Evolutionary conservation across 1,140 invertebrate genomes (phyloP), one percentile per base, ranked within the genome.

Genomic region (Anoplophora glabripennis): DNA sequence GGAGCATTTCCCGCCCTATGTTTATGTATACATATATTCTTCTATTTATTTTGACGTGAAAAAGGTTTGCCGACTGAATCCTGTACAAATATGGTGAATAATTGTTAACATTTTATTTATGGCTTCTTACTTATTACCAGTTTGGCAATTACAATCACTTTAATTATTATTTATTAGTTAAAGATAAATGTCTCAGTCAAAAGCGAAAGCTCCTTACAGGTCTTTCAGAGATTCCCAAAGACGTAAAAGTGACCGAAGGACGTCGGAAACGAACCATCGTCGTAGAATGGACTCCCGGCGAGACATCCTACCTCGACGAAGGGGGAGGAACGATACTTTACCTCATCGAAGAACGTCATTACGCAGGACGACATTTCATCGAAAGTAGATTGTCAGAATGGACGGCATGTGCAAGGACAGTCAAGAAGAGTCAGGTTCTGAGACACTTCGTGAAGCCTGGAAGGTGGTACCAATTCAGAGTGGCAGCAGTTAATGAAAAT

Each of bases 381-480:
- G 74, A 78, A 35, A 77, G 76, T 1, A 77, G 79, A 45, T 67
- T 84, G n/a, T 76, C 78, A 7, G 70, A 78, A 3, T 84, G 82
- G 83, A 72, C 75, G 1, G 73, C 76, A 18, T 76, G 77, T 35
- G 72, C 75, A 3, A 58, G 61, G 34, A 61, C 72, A 10, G 35
- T 33, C 7, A 70, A 81, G 53, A 77, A 79, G 0, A 81, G 79
- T 58, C 79, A 80, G 7, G 79, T 80, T 1, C 76, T 88, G 8
- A 79, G 80, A 11, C 78, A 80, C 51, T 67, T 80, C 35, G 71
- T 88, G 42, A 84, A 83, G 65, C 85, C 86, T 0, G 88, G 87
- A 12, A 81, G 84, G 12, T 89, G 87, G 87, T 91, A 90, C 72
- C 83, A 88, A 67, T 88, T 89, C 66, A 79, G 88, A 21, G 84